These are phyloP conservation scores for Drosophila pandora DNA, from an alignment of 1,140 invertebrate genomes.

Conservation along the genomic window DNA sequence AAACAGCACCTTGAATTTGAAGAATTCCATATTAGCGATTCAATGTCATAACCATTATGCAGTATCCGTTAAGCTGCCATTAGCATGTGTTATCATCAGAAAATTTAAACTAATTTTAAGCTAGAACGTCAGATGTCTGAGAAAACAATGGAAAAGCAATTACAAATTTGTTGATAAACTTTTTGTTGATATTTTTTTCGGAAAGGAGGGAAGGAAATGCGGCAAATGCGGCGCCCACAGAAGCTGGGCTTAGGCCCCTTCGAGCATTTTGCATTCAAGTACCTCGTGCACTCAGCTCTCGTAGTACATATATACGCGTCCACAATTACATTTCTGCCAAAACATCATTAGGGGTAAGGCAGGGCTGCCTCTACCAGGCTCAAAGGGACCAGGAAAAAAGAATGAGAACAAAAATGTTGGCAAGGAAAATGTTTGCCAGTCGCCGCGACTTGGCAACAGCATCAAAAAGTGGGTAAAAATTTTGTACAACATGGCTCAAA, in stretches of 20 bases:
- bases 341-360: slow-evolving; percentile 43
- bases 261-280: slow-evolving; percentile 59
- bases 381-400: slow-evolving; percentile 35
- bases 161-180: slow-evolving; percentile 60
- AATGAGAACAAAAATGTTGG: slow-evolving; percentile 59
- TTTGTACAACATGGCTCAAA: neutral
- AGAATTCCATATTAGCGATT: slow-evolving; percentile 22
- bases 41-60: slow-evolving; percentile 44
- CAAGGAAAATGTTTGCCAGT: slow-evolving; percentile 67
- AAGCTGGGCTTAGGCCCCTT: slow-evolving; percentile 33
- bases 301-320: slow-evolving; percentile 3
- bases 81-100: slow-evolving; percentile 40
- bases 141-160: slow-evolving; percentile 71
- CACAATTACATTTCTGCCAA: slow-evolving; percentile 58
- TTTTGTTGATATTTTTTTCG: slow-evolving; percentile 17
- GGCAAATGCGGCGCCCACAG: slow-evolving; percentile 16
- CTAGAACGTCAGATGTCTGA: slow-evolving; percentile 22
- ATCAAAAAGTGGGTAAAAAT: slow-evolving; percentile 34
- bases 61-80: slow-evolving; percentile 18
- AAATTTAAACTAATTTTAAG: slow-evolving; percentile 47
- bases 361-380: slow-evolving; percentile 34
- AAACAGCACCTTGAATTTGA: slow-evolving; percentile 11
- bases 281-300: slow-evolving; percentile 40
- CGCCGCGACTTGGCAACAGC: slow-evolving; percentile 60
- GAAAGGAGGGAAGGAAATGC: slow-evolving; percentile 1